Base-by-base conservation (phyloP, 2,888 invertebrate genomes). In the Lottia scabra region DNA sequence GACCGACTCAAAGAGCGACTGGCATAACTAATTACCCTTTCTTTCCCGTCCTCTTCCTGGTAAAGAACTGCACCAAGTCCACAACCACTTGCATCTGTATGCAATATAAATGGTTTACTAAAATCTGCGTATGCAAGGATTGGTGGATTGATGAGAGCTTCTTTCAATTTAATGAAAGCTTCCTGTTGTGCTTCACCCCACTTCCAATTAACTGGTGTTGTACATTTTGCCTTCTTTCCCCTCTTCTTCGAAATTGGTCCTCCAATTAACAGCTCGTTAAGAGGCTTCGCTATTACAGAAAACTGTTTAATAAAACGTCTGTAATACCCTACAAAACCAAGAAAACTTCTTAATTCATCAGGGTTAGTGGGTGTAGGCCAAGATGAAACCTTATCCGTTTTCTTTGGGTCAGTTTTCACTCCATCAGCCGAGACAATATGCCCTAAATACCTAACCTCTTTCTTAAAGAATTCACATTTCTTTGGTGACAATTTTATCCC, bases 51-150 rank as follows among this genome's bases (percentile, higher is more conserved):
- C 15, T 72, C 67, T 8, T 43, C n/a, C 44, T 78, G 73, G 48
- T 74, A 78, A 46, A 78, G 43, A 4, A 75, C 71, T 63, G 69
- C 73, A 23, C 76, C 78, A 4, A 77, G 62, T 16, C 75, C 75
- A 43, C 48, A 19, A n/a, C 45, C 13, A 64, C 68, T 67, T 0
- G 73, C 71, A 67, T 79, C 78, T 5, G 65, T 71, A 63, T 76
- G 69, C 2, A 79, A 23, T 10, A 66, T 71, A 63, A 76, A 79
- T 30, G 76, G 70, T 5, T 64, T 56, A 10, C 23, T 62, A 26
- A 63, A 65, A 67, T 77, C 75, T 15, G 74, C 70, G 56, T 64
- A 75, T n/a, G 68, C 68, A 6, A 78, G 72, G 6, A 75, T 44
- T 8, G 78, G 72, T 8, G 75, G 26, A 27, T 26, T 19, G 15